Conservation (phyloP, 2,797 vertebrate species). For the Lophius americanus region DNA sequence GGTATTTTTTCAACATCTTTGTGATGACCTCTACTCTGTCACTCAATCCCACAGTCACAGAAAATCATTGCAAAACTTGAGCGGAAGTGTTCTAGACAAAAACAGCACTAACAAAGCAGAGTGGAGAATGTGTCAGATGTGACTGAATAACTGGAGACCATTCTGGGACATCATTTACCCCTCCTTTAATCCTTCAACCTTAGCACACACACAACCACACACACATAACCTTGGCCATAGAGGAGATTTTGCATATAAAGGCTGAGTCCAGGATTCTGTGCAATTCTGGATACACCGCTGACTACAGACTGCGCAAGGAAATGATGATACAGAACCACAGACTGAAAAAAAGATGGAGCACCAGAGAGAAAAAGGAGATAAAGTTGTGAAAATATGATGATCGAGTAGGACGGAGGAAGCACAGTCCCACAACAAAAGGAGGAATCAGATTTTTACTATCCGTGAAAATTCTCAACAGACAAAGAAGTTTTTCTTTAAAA, state of each 20-base stretch:
- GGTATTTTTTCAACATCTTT: conserved; percentile 17
- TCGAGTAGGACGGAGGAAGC: conserved; percentile 6
- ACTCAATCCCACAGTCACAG: conserved; percentile 9
- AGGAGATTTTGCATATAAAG: conserved; percentile 45
- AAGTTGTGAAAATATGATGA: conserved; percentile 1
- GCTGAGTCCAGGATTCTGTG: conserved; percentile 16
- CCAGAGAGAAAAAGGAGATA: background rate
- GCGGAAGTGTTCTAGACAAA: background rate
- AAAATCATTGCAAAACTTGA: conserved; percentile 3
- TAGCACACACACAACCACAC: conserved; percentile 14
- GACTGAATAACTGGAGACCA: conserved; percentile 63
- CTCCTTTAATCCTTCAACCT: conserved; percentile 15
- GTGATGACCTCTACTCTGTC: conserved; percentile 37
- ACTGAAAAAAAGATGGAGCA: conserved; percentile 10
- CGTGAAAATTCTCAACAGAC: background rate
- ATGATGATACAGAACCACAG: conserved; percentile 19
- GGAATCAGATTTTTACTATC: conserved; percentile 4
- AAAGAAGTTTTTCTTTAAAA: background rate
- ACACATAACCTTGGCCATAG: conserved; percentile 16
- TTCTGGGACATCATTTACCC: conserved; percentile 28
- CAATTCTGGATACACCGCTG: conserved; percentile 17
- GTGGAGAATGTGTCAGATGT: conserved; percentile 31
- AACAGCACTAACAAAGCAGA: conserved; percentile 23
- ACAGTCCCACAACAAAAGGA: background rate
- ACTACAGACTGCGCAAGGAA: conserved; percentile 15